Percentiles rank a stretch among this genome's conserved stretches.
Conservation (phyloP, 2,888 invertebrate species). For the Erebia epiphron region DNA sequence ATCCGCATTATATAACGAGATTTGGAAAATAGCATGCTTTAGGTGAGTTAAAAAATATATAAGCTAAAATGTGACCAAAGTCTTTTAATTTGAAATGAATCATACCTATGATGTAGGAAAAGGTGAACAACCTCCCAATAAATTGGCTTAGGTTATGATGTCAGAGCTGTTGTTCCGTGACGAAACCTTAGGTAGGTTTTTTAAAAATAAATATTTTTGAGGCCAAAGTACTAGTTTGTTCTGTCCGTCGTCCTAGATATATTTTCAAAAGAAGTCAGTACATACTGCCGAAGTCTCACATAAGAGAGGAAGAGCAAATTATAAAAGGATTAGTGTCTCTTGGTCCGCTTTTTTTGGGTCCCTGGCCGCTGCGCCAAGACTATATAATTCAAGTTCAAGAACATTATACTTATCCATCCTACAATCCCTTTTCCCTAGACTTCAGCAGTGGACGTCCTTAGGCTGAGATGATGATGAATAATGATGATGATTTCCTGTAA, state of each 20-base stretch:
- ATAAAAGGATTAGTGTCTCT: neutral
- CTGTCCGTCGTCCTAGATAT: neutral
- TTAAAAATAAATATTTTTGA: neutral
- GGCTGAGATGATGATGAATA: too few species aligned
- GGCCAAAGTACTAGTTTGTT: neutral
- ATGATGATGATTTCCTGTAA: too few species aligned
- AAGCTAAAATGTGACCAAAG: constrained; percentile 3
- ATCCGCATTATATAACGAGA: neutral
- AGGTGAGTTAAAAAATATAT: neutral
- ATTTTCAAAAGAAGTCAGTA: neutral
- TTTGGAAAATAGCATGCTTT: neutral
- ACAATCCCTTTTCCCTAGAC: too few species aligned
- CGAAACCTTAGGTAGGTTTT: neutral
- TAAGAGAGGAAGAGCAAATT: neutral
- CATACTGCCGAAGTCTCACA: neutral
- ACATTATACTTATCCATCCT: neutral
- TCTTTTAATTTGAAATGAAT: constrained; percentile 4
- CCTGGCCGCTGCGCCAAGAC: neutral
- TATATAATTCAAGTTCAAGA: neutral
- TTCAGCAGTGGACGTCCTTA: too few species aligned
- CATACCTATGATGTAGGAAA: constrained; percentile 4
- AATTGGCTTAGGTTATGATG: constrained; percentile 1
- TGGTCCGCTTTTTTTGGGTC: neutral
- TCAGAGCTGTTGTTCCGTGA: neutral
- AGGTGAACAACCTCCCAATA: constrained; percentile 11